Base-by-base conservation (phyloP, 2,888 invertebrate species). In the Apocheima hispidaria region DNA sequence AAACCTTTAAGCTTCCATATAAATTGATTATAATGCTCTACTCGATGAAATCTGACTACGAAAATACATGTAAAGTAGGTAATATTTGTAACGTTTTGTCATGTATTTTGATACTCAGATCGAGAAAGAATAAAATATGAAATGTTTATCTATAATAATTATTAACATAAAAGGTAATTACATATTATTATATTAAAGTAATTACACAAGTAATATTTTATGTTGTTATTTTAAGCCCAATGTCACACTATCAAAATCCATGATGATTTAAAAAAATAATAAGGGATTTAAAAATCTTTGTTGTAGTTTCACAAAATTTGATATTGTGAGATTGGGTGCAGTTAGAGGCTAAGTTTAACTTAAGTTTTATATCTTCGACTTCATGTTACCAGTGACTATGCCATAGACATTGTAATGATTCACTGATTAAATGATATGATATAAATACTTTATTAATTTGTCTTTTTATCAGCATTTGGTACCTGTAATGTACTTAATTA, bases 381-480 rank as follows among this genome's bases (percentile, higher is more conserved):
- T 79, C 79, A 82, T 80, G 92, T 92, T 91, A 92, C 92, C 92
- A 91, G 91, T 90, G 86, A 88, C 83, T 88, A 91, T 87, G 92
- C 92, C 92, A 92, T 92, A 92, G 92, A 92, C 79, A 83, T 84
- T 88, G 83, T 91, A 88, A 83, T 83, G 82, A 83, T 87, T 87
- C 88, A 86, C 86, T 82, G 84, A 92, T 88, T 90, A 90, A 90
- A 90, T 75, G 66, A 79, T 83, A 82, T 79, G 75, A 81, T 74
- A 74, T 74, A 76, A 71, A 63, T 54, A 70, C 28, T 69, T 59
- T 69, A 73, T n/a, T 5, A 14, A 46, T 68, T 67, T 71, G 76
- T 73, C 69, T 70, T 68, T 67, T 40, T 23, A 12, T 46, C 10
- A 16, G 9, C 2, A 18, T 9, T 14, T 36, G n/a, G n/a, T n/a